Percentiles rank a stretch among this genome's conserved stretches.
Conservation (phyloP, 2,113 vertebrate genomes). For the Erythrocercus mccallii region DNA sequence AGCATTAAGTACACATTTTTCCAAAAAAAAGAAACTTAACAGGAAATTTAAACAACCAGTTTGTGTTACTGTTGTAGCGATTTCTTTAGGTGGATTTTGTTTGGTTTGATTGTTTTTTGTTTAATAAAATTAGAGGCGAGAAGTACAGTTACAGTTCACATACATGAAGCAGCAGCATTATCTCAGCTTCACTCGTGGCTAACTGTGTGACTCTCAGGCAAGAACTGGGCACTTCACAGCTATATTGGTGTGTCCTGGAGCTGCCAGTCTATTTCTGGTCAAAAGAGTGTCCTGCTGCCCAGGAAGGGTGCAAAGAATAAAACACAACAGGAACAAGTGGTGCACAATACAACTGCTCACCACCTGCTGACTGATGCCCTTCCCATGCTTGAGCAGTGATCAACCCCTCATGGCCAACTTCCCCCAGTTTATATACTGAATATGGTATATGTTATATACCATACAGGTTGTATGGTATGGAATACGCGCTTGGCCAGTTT, state of each 20-base stretch:
- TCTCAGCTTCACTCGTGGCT: rapidly evolving
- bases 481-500: neutral
- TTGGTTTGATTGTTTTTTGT: neutral
- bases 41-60: neutral
- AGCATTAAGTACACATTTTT: neutral
- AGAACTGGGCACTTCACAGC: rapidly evolving
- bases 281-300: neutral
- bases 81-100: neutral
- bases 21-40: neutral
- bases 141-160: neutral
- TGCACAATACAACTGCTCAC: neutral
- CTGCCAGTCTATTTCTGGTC: neutral
- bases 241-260: neutral
- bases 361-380: neutral
- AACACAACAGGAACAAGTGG: neutral
- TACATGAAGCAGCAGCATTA: neutral
- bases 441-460: no score
- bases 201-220: rapidly evolving
- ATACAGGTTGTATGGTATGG: neutral
- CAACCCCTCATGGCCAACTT: neutral
- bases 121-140: neutral
- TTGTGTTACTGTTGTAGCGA: neutral
- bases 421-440: neutral
- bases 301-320: neutral
- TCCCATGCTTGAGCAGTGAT: rapidly evolving